Evolutionary conservation across 2,797 vertebrate genomes (phyloP).

Genomic region (Myioborus miniatus): DNA sequence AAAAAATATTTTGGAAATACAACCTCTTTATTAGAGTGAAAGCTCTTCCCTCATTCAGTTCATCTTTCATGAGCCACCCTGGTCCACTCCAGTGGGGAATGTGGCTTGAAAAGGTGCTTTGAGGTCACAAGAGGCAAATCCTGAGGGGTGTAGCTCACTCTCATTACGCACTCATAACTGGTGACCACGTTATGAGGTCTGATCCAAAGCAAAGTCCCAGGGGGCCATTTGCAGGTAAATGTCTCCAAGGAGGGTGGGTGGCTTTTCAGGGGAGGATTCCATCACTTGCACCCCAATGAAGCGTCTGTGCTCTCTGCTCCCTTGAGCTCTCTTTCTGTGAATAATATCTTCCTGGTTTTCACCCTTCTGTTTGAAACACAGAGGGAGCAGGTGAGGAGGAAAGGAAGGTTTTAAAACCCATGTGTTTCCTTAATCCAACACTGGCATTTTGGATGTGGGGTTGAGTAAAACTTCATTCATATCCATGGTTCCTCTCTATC

Average conservation of each 20-base stretch:
- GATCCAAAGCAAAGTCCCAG: neutral
- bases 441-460: neutral
- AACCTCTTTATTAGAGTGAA: slow-evolving; percentile 30
- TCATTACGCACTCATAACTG: fast-evolving
- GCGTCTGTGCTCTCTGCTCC: neutral
- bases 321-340: slow-evolving; percentile 30
- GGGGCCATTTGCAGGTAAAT: neutral
- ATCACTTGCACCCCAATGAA: neutral
- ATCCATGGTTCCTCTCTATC: neutral
- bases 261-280: neutral
- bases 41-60: slow-evolving; percentile 24
- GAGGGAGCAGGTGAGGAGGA: slow-evolving; percentile 49
- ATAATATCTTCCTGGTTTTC: slow-evolving; percentile 41
- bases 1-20: slow-evolving; percentile 54
- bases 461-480: slow-evolving; percentile 53
- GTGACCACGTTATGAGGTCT: neutral
- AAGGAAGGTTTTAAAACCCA: slow-evolving; percentile 20
- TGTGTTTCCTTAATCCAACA: neutral
- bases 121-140: neutral
- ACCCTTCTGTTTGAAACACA: slow-evolving; percentile 39
- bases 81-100: neutral
- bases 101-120: slow-evolving; percentile 9
- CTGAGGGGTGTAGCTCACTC: neutral
- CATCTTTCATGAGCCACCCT: slow-evolving; percentile 31
- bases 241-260: neutral